A percentile compares a stretch with the other conserved stretches of the same genome.
phyloP scores from a whole-genome alignment of 2,888 invertebrate genomes.

The Hyalella azteca region DNA sequence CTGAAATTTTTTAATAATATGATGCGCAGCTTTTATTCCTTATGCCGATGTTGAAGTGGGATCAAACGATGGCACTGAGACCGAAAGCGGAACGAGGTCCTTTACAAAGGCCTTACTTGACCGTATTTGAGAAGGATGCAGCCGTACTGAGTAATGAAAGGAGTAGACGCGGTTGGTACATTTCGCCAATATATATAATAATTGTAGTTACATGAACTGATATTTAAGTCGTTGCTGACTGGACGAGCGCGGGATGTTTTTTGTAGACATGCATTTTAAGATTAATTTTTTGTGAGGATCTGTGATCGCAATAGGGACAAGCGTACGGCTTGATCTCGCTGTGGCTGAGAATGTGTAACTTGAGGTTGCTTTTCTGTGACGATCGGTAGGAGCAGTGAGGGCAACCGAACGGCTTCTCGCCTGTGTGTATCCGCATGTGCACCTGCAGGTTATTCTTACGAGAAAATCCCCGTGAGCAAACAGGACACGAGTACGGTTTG shows the following conservation, averaged over 20 bases:
- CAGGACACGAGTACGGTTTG: conserved; percentile 77
- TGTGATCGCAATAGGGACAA: conserved; percentile 30
- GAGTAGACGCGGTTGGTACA: too few species aligned
- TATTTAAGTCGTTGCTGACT: too few species aligned
- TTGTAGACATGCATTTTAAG: conserved; percentile 8
- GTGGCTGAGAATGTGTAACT: conserved; percentile 19
- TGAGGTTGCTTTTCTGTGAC: conserved; percentile 51
- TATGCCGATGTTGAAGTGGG: too few species aligned
- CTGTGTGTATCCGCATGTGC: conserved; percentile 48
- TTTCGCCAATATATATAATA: too few species aligned
- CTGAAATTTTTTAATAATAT: too few species aligned
- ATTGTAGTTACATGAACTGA: too few species aligned
- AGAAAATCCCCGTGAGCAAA: conserved; percentile 95
- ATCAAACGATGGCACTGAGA: too few species aligned
- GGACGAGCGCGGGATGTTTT: conserved; percentile 3
- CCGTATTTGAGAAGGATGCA: too few species aligned
- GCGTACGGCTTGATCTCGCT: conserved; percentile 22
- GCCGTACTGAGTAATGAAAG: too few species aligned
- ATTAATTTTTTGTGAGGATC: conserved; percentile 19
- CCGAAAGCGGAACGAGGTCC: too few species aligned
- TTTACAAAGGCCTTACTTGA: too few species aligned
- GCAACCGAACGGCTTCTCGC: conserved; percentile 50
- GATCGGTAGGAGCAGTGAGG: conserved; percentile 45
- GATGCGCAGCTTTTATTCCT: too few species aligned
- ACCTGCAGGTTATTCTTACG: conserved; percentile 75